Evolutionary conservation across 1,140 invertebrate genomes (phyloP).

Genomic region (Platorchestia sp.): DNA sequence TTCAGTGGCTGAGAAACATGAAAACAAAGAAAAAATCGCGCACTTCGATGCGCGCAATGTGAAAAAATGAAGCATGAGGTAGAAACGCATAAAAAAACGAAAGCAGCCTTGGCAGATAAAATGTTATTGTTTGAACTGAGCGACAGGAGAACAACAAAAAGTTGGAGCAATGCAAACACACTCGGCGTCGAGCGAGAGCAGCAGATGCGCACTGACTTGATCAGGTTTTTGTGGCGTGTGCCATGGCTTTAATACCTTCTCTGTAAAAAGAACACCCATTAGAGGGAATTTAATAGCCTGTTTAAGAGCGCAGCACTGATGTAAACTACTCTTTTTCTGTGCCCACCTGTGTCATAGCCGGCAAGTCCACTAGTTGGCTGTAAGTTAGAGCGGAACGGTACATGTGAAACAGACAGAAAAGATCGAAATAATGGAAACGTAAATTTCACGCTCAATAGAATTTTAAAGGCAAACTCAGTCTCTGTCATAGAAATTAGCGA

Average conservation of each 20-base stretch:
- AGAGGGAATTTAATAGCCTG: neutral
- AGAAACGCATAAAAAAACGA: neutral
- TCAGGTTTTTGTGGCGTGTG: neutral
- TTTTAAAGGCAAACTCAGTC: neutral
- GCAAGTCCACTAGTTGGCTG: neutral
- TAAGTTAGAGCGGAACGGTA: neutral
- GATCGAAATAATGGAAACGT: neutral
- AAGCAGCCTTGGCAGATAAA: neutral
- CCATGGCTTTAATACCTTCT: neutral
- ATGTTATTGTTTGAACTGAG: conserved; percentile 9
- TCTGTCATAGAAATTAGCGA: neutral
- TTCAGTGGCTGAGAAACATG: neutral
- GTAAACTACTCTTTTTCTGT: neutral
- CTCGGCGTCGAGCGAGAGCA: neutral
- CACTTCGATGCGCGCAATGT: neutral
- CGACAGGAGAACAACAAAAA: neutral
- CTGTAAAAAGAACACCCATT: neutral
- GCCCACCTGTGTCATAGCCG: neutral
- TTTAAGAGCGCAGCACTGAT: neutral
- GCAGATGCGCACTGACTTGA: neutral
- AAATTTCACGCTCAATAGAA: neutral
- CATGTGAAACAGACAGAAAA: neutral
- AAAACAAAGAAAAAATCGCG: neutral
- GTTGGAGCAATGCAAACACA: neutral
- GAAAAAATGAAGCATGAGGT: neutral